A percentile compares a stretch with the other conserved stretches of the same genome.
Conservation (phyloP, 1,140 invertebrate species). For the Drosophila fuyamai region DNA sequence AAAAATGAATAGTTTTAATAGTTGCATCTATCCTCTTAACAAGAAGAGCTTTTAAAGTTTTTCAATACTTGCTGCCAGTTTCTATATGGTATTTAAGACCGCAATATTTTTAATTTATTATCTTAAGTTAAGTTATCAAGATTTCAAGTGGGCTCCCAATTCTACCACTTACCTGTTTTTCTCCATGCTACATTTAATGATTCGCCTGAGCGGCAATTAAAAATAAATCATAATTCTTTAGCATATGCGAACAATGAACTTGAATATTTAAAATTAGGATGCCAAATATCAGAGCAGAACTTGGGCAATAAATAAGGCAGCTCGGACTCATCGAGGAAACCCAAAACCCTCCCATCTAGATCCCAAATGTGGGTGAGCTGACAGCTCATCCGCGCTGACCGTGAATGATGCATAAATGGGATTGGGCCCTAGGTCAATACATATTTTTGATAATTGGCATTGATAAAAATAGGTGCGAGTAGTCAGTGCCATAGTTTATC, state of each 20-base stretch:
- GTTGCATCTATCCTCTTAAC: no score
- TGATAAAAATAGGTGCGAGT: constrained; percentile 49
- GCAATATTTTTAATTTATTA: background rate
- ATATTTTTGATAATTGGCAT: constrained; percentile 60
- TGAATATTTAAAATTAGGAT: constrained; percentile 58
- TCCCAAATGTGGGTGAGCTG: constrained; percentile 1
- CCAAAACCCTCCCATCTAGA: constrained; percentile 19
- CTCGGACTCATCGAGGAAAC: constrained; percentile 19
- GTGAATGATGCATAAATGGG: constrained; percentile 49
- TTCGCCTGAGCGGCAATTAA: constrained; percentile 4
- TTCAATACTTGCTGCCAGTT: no score
- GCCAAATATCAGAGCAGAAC: constrained; percentile 19
- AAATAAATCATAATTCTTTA: constrained; percentile 47
- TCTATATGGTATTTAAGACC: background rate
- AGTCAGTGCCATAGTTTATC: constrained; percentile 24
- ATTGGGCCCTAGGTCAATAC: constrained; percentile 45
- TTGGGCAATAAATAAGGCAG: constrained; percentile 34
- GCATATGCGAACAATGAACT: constrained; percentile 62
- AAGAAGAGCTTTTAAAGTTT: no score
- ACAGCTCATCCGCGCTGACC: constrained; percentile 49
- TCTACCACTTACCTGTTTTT: constrained; percentile 30
- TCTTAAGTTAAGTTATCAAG: background rate
- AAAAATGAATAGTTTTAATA: no score
- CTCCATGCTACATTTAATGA: background rate
- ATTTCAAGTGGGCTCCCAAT: background rate